These are phyloP conservation scores for Chaetura pelagica DNA, from an alignment of 2,113 vertebrate genomes.

Conservation along the genomic window DNA sequence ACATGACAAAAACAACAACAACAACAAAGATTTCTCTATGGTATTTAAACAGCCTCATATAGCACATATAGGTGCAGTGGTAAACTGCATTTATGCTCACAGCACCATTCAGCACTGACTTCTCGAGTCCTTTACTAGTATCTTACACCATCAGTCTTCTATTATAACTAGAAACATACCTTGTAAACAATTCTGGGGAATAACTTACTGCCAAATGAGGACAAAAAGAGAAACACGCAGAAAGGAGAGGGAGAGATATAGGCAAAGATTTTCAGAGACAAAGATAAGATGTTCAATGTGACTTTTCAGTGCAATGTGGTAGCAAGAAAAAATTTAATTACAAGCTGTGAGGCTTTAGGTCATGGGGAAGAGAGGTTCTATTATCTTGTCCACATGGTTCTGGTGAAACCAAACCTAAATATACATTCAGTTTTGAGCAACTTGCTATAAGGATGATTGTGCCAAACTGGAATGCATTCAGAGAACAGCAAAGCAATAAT, in stretches of 20 bases:
- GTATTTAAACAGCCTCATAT: neutral
- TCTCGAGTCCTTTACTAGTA: neutral
- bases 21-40: neutral
- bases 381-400: neutral
- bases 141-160: neutral
- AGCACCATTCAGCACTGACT: neutral
- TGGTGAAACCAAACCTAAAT: neutral
- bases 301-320: neutral
- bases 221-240: neutral
- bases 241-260: neutral
- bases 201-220: neutral
- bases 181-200: neutral
- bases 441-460: neutral
- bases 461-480: constrained; percentile 5
- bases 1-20: neutral
- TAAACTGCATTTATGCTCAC: neutral
- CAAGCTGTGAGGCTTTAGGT: neutral
- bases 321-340: neutral
- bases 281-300: neutral
- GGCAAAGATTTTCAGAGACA: neutral
- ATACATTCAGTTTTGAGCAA: neutral
- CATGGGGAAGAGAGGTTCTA: neutral
- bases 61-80: neutral
- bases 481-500: neutral
- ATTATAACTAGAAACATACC: neutral